phyloP scores from a whole-genome alignment of 2,113 vertebrate species.

The Agelaius tricolor region DNA sequence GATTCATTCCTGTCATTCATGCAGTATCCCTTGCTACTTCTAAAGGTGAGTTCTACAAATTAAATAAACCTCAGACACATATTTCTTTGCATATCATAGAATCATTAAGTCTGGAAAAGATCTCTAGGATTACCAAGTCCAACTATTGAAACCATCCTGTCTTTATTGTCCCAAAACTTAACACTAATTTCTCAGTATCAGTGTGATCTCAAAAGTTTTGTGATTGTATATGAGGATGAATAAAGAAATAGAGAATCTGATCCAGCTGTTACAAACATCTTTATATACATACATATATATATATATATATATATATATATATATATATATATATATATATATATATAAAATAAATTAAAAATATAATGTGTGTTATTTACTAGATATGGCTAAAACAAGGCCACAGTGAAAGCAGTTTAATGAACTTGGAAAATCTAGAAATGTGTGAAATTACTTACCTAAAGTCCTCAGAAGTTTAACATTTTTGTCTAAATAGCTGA shows the following conservation, averaged over 20 bases:
- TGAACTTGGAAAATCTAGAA: neutral
- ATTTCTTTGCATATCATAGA: neutral
- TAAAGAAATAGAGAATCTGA: neutral
- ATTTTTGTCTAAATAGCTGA: neutral
- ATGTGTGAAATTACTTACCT: neutral
- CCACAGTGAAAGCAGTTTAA: neutral
- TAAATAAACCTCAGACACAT: neutral
- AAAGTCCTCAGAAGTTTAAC: neutral
- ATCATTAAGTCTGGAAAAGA: neutral
- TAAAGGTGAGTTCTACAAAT: neutral
- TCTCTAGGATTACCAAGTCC: neutral
- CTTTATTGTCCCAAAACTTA: neutral
- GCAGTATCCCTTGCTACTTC: neutral
- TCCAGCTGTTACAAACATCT: neutral
- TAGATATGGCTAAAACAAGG: neutral
- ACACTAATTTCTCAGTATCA: neutral
- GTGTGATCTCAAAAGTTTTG: neutral
- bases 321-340: too few relatives aligned
- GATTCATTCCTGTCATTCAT: neutral
- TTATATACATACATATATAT: neutral
- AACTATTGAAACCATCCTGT: neutral
- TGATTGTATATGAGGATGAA: neutral
- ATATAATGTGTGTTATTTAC: neutral
- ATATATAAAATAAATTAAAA: neutral
- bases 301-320: too few relatives aligned